These are phyloP conservation scores for Gambelia wislizenii DNA, from an alignment of 2,797 vertebrate species.

Conservation along the genomic window DNA sequence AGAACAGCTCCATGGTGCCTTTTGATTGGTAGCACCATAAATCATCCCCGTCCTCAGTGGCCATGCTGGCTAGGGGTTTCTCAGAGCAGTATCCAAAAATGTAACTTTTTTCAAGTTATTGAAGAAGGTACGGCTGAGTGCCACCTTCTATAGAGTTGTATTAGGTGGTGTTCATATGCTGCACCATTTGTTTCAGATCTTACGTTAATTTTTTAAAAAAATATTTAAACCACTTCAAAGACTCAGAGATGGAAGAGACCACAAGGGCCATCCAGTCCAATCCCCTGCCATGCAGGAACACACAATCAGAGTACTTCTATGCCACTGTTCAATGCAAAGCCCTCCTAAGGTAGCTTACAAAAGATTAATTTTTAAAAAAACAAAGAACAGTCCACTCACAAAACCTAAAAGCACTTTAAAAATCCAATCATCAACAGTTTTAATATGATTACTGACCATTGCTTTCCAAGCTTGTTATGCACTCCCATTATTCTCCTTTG, in stretches of 20 bases:
- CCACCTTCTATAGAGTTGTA: background rate
- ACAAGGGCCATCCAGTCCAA: too few species aligned
- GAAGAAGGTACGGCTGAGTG: background rate
- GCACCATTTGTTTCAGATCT: background rate
- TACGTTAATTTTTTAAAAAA: background rate
- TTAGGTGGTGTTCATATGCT: background rate
- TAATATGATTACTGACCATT: conserved; percentile 1
- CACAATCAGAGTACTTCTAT: too few species aligned
- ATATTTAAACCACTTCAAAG: background rate
- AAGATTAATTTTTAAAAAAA: background rate
- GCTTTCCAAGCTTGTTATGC: conserved; percentile 10
- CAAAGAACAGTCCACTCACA: background rate
- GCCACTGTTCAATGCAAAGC: background rate
- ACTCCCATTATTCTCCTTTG: background rate
- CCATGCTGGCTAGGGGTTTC: too few species aligned
- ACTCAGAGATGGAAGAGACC: too few species aligned
- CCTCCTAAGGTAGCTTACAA: background rate
- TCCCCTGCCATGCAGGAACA: too few species aligned
- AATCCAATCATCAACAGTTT: background rate
- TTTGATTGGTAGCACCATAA: too few species aligned
- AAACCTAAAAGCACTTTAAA: background rate
- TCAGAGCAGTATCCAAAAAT: too few species aligned
- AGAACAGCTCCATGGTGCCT: too few species aligned
- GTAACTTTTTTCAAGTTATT: too few species aligned
- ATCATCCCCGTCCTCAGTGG: too few species aligned